Percentiles rank a stretch among this genome's conserved stretches.
Evolutionary conservation across 1,140 invertebrate species (phyloP).

Genomic region (Megathymus violae): DNA sequence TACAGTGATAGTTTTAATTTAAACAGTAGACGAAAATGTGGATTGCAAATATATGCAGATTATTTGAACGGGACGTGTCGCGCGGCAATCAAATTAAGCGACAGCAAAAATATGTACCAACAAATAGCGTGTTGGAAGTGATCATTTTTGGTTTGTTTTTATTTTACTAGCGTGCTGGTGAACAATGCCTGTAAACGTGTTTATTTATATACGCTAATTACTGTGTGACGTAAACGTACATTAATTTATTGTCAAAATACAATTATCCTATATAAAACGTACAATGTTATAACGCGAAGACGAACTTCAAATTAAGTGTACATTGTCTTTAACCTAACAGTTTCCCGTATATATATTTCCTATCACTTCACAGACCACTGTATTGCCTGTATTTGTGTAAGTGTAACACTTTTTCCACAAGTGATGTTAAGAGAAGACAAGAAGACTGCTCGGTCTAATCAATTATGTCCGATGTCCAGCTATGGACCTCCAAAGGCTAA

Average conservation of each 20-base stretch:
- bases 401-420: too few relatives aligned
- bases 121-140: constrained; percentile 53
- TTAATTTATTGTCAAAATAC: not conserved
- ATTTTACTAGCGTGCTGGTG: not conserved
- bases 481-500: too few relatives aligned
- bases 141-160: constrained; percentile 29
- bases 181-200: not conserved
- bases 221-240: not conserved
- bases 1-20: constrained; percentile 39
- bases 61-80: constrained; percentile 52
- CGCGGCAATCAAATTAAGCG: constrained; percentile 60
- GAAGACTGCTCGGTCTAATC: too few relatives aligned
- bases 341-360: too few relatives aligned
- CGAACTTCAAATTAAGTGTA: too few relatives aligned
- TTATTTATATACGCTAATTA: not conserved
- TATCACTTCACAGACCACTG: too few relatives aligned
- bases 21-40: constrained; percentile 45
- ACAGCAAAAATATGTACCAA: constrained; percentile 55
- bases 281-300: too few relatives aligned
- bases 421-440: too few relatives aligned
- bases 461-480: too few relatives aligned
- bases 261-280: not conserved
- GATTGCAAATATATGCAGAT: constrained; percentile 67
- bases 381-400: too few relatives aligned
- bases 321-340: too few relatives aligned